Conservation (phyloP, 2,797 vertebrate species). For the Tiaroga cobitis region DNA sequence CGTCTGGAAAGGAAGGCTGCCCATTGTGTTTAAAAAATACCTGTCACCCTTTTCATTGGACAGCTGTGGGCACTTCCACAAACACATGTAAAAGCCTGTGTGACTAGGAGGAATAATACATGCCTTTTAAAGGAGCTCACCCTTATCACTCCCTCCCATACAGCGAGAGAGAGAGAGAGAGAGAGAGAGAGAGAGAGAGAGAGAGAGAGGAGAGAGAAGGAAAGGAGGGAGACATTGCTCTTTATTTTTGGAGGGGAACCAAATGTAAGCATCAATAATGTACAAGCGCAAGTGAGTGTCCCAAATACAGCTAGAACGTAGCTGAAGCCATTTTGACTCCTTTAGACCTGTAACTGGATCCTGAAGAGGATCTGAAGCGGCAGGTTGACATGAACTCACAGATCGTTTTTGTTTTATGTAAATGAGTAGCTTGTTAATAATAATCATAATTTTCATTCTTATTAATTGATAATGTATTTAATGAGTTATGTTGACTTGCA, state of each 20-base stretch:
- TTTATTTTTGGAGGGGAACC: slow-evolving; percentile 39
- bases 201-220: neutral
- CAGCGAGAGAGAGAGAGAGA: slow-evolving; percentile 7
- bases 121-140: slow-evolving; percentile 55
- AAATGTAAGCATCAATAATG: slow-evolving; percentile 44
- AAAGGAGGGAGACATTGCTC: neutral
- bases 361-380: too few species aligned
- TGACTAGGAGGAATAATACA: slow-evolving; percentile 50
- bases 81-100: slow-evolving; percentile 31
- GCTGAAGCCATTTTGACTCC: neutral
- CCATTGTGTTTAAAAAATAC: slow-evolving; percentile 46
- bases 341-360: neutral
- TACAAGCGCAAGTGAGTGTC: slow-evolving; percentile 37
- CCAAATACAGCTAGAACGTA: slow-evolving; percentile 55
- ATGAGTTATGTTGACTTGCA: neutral
- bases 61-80: slow-evolving; percentile 26
- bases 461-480: neutral
- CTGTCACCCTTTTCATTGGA: slow-evolving; percentile 42
- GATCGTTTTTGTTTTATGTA: neutral
- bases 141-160: slow-evolving; percentile 60
- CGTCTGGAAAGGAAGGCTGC: slow-evolving; percentile 16
- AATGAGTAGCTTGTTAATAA: neutral
- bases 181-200: too few species aligned
- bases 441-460: neutral
- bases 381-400: neutral